Base-by-base conservation (phyloP, 1,140 invertebrate genomes). In the Temnothorax nylanderi region DNA sequence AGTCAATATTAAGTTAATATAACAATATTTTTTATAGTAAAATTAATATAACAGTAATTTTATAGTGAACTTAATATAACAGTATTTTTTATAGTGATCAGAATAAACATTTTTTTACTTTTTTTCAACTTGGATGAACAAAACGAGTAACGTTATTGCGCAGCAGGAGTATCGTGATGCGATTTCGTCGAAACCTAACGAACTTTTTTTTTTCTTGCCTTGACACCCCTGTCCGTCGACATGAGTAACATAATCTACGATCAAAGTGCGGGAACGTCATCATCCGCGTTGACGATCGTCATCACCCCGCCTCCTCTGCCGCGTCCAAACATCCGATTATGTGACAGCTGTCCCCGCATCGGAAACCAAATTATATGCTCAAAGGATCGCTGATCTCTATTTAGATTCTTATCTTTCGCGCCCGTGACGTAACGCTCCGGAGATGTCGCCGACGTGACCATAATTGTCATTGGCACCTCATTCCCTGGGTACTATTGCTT, bases 331-430 rank as follows among this genome's bases (percentile, higher is more conserved):
- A 71, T 89, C 90, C 88, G 90, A 93, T 92, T 86, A 89, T 91
- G 91, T 94, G 93, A 95, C 95, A 95, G 95, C 94, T 95, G 94
- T 95, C 93, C 92, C 93, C 91, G 93, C 92, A 93, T 92, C 92
- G 92, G 92, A 94, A 95, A 95, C 93, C 91, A 94, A 95, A 95
- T 95, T 94, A 94, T 94, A 94, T 93, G 92, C 94, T 95, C 94
- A 93, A 93, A 94, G 92, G 91, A 94, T 92, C 93, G 87, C 90
- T 92, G 92, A 95, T 95, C 95, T 95, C 93, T 95, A 94, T 95
- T 95, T 94, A 95, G 95, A 95, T 95, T 16, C 87, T 93, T 95
- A 95, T 95, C 94, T 87, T 71, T 41, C 76, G 60, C 41, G 37
- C 77, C 77, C 77, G 76, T 87, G 90, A 87, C 88, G 89, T 87